phyloP scores from a whole-genome alignment of 2,888 invertebrate species.

The Lepeophtheirus nordmannii region DNA sequence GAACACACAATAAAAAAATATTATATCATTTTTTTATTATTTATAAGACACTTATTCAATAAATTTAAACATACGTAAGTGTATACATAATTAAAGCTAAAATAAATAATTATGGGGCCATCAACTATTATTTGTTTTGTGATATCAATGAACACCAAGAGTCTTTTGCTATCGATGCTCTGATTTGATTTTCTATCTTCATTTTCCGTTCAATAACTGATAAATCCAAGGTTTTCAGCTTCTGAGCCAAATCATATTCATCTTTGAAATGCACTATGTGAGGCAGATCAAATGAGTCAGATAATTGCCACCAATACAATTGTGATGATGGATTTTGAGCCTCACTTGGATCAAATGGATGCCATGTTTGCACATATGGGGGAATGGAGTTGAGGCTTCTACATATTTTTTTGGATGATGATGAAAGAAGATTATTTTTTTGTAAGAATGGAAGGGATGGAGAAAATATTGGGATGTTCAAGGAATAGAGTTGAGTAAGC shows the following conservation, averaged over 20 bases:
- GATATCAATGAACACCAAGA: background rate
- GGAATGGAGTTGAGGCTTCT: background rate
- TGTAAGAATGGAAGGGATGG: slow-evolving; percentile 4
- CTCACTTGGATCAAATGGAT: slow-evolving; percentile 4
- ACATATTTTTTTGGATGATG: background rate
- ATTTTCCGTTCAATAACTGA: background rate
- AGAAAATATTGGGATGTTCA: slow-evolving; percentile 13
- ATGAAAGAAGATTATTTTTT: background rate
- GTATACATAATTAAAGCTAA: no score
- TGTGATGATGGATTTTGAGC: background rate
- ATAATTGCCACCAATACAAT: slow-evolving; percentile 20
- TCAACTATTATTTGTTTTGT: no score
- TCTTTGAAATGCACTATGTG: background rate
- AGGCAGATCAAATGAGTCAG: slow-evolving; percentile 11
- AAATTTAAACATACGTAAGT: no score
- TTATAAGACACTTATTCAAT: no score
- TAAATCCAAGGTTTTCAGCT: background rate
- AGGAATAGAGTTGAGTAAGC: background rate
- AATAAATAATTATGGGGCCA: no score
- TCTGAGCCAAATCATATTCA: background rate
- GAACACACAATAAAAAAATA: no score
- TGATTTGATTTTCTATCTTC: background rate
- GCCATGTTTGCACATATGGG: background rate
- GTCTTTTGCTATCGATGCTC: background rate
- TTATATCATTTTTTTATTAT: no score